phyloP scores from a whole-genome alignment of 1,140 invertebrate genomes.

The Atta colombica region DNA sequence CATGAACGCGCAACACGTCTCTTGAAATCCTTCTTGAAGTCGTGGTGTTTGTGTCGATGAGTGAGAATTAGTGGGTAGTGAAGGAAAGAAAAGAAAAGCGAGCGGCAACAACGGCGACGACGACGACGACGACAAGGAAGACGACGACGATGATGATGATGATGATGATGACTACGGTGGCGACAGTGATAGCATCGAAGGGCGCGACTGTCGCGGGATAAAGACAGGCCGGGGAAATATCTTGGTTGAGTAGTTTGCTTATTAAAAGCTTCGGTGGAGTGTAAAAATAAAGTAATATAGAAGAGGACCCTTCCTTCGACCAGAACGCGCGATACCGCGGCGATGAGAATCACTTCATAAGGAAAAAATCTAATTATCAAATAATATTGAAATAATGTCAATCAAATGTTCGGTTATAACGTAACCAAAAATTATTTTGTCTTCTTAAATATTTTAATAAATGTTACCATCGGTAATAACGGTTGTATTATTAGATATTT shows the following conservation, averaged over 20 bases:
- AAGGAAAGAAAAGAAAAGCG: constrained; percentile 11
- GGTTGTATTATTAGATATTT: too few species aligned
- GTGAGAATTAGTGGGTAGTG: not conserved
- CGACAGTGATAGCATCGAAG: constrained; percentile 12
- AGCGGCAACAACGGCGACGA: not conserved
- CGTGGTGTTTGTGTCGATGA: constrained; percentile 44
- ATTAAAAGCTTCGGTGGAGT: constrained; percentile 19
- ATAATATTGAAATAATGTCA: too few species aligned
- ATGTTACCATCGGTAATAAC: too few species aligned
- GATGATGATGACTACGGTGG: not conserved
- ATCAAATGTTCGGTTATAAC: not conserved
- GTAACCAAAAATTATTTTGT: too few species aligned
- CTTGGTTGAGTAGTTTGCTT: constrained; percentile 37
- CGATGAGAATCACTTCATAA: constrained; percentile 1
- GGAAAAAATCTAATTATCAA: too few species aligned
- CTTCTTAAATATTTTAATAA: too few species aligned
- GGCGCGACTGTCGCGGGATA: constrained; percentile 39
- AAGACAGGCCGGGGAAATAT: constrained; percentile 41
- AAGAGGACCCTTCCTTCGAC: constrained; percentile 7
- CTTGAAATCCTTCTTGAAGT: constrained; percentile 32
- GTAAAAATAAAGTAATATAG: constrained; percentile 33
- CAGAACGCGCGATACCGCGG: not conserved
- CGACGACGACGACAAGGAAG: not conserved
- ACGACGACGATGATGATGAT: not conserved
- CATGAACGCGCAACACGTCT: constrained; percentile 31